Evolutionary conservation across 1,140 invertebrate species (phyloP).

Genomic region (Phenacoccus solenopsis): DNA sequence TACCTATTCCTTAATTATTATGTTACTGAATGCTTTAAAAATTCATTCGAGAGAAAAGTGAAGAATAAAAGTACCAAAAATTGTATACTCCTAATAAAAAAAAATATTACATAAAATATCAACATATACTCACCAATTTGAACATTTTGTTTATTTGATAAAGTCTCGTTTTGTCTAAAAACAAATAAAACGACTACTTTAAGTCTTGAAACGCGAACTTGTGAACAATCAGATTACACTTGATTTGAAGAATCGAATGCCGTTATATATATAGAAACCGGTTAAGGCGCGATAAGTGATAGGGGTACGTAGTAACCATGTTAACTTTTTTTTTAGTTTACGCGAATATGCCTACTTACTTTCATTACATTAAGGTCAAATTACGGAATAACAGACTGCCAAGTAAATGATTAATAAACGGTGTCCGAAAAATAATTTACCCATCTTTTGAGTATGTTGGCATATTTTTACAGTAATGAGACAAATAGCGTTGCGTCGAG

Average conservation of each 20-base stretch:
- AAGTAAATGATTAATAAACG: not conserved
- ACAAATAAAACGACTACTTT: not conserved
- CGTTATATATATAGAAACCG: not conserved
- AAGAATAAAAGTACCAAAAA: too few species aligned
- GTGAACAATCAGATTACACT: not conserved
- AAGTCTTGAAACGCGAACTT: not conserved
- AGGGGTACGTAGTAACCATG: not conserved
- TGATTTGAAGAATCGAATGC: not conserved
- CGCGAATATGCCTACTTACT: not conserved
- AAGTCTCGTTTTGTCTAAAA: not conserved
- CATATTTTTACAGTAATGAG: not conserved
- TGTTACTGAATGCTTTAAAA: too few species aligned
- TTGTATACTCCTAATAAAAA: too few species aligned
- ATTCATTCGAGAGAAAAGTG: too few species aligned
- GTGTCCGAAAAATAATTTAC: not conserved
- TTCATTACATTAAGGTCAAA: conserved; percentile 3
- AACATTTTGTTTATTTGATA: not conserved
- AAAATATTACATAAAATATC: not conserved
- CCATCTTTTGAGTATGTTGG: not conserved
- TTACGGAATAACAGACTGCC: not conserved
- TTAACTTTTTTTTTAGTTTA: not conserved
- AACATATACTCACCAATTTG: not conserved
- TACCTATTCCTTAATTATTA: too few species aligned
- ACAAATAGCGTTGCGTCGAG: not conserved
- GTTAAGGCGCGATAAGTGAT: not conserved